Base-by-base conservation (phyloP, 2,888 invertebrate genomes). In the Mellilla xanthometata region DNA sequence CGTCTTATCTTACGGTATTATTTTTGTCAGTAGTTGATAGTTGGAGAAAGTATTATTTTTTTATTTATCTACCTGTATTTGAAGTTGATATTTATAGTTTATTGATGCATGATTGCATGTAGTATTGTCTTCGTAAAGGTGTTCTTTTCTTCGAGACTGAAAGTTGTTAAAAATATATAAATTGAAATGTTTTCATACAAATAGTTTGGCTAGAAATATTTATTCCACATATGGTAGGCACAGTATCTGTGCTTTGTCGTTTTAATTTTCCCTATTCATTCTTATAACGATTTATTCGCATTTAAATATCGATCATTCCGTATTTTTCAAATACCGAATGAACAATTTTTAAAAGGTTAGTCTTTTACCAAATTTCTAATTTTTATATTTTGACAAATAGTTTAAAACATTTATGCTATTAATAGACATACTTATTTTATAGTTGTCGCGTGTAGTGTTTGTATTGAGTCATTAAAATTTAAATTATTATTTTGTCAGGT, bases 61-160 rank as follows among this genome's bases (percentile, higher is more conserved):
- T 52, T 35, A 51, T 44, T 55, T 46, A 41, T 50, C 33, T 40
- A 49, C 42, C 33, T 40, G 29, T 44, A 31, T 55, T 47, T 34
- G 9, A 28, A 2, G 15, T 15, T 28, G 44, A 41, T 53, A 45
- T 60, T n/a, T 54, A 58, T 51, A 43, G 46, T 46, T 48, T 45
- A 52, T 53, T 30, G 19, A 45, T 65, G 77, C 77, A 77, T 76
- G 77, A 36, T 30, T 59, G 67, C 69, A 66, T 68, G 77, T 65
- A 55, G 57, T 52, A 60, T 52, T 62, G 54, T 67, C 52, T 58
- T 54, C 36, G 41, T 59, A 43, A 44, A 41, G 49, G 45, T 50
- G 50, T 54, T 39, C 36, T 51, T 50, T 42, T 33, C 29, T 46
- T 52, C 45, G 59, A 67, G 68, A 69, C 68, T 68, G 68, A 69